Evolutionary conservation across 2,797 vertebrate species (phyloP), one percentile per base, ranked within the genome.

Genomic region (Ceyx erithaca): DNA sequence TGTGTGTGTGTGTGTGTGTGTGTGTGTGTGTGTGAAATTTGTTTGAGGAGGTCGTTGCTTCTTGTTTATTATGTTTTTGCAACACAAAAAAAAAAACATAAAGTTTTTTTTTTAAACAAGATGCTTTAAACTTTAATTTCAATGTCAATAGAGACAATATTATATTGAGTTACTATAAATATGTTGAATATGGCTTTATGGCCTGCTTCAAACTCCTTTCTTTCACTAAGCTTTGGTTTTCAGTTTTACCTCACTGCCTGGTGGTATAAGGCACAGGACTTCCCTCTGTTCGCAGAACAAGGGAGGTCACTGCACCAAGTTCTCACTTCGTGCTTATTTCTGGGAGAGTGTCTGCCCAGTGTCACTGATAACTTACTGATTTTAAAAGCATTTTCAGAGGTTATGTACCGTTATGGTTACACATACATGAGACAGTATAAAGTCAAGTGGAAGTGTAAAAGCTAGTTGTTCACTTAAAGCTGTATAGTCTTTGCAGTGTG

Each of bases 171-270:
- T 81, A 48, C 43, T 79, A n/a, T 35, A 91, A 69, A 23, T 6
- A 2, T 33, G 19, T 46, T 84, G 31, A 67, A 33, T 40, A 46
- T 31, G 45, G 7, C 66, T 93, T 86, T 88, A 66, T 84, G 70
- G 64, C 41, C 28, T 70, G 68, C 48, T 88, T 91, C 71, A 85
- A 85, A 64, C 31, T 77, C 28, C 21, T 70, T 69, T 79, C 51
- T 90, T 69, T 86, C 55, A 62, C 5, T 57, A 33, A 76, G 25
- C 59, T 67, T 76, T 49, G 20, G 83, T 86, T 84, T 0, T 41
- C 18, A 14, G 66, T 68, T 80, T 54, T 72, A 26, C 67, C 22
- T 84, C 40, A 8, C 43, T 79, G 63, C 25, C 48, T 92, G 83
- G 48, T 8, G 22, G 76, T 72, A 51, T 21, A 46, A 88, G 67